Base-by-base conservation (phyloP, 2,888 invertebrate genomes). In the Helicoverpa assulta region DNA sequence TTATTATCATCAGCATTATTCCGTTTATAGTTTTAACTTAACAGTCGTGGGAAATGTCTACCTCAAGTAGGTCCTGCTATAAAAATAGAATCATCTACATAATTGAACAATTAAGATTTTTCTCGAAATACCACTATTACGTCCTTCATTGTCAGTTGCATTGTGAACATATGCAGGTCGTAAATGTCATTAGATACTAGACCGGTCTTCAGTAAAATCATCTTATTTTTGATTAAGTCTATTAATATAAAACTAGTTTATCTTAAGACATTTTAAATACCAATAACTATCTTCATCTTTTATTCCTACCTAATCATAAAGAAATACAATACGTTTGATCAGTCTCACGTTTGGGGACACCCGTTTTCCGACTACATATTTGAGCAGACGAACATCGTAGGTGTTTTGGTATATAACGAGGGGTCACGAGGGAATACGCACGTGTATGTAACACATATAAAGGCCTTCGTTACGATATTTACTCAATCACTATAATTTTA, bases 361-460 rank as follows among this genome's bases (percentile, higher is more conserved):
- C 4, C 16, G 19, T 50, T 59, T 21, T 74, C 26, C 21, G 54
- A 68, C 10, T 59, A 40, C 12, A n/a, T n/a, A n/a, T n/a, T 40
- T 40, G 40, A 40, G 40, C 12, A 37, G 37, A 37, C 10, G 10
- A 0, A 40, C 33, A 33, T 55, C 19, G 12, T 74, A 37, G 37
- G 26, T 57, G 57, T 29, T 43, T 53, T 14, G 43, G 54, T n/a
- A 12, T 76, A 75, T 72, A 47, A 47, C 19, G 5, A 16, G 51
- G 43, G 70, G 18, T 60, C 76, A 56, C 70, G 60, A 69, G 51
- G 76, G 52, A 5, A 33, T 47, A 37, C 29, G 29, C 29, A 57
- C 53, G 57, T 33, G 57, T 16, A 40, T 52, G 5, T 56, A 16
- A 21, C 21, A 47, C 1, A 47, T n/a, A 47, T 47, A 47, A n/a